These are phyloP conservation scores for Pteronotus mesoamericanus DNA, from an alignment of 2,797 vertebrate genomes.

Conservation along the genomic window DNA sequence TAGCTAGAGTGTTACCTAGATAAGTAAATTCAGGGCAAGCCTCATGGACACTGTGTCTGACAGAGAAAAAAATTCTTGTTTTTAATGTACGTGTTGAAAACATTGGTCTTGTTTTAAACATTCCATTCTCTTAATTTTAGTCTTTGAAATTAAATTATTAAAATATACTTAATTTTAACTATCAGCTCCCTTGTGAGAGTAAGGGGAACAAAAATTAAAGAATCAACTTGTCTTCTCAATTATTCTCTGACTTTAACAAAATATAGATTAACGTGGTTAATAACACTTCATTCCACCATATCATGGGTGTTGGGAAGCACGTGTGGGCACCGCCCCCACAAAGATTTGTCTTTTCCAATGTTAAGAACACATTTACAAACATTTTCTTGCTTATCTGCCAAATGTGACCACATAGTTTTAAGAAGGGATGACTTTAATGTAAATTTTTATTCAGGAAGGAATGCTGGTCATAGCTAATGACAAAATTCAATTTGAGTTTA, in stretches of 20 bases:
- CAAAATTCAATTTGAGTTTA: slow-evolving; percentile 4
- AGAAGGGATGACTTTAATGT: not conserved
- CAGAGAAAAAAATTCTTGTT: not conserved
- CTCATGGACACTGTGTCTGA: not conserved
- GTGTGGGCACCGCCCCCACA: rapidly evolving
- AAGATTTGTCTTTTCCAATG: not conserved
- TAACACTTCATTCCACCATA: not conserved
- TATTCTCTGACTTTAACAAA: not conserved
- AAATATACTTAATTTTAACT: not conserved
- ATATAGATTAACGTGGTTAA: not conserved
- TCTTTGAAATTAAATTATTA: not conserved
- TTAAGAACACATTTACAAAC: not conserved
- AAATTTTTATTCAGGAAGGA: not conserved
- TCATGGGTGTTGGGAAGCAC: not conserved
- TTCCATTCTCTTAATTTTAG: not conserved
- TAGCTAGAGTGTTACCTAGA: not conserved
- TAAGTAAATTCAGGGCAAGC: not conserved
- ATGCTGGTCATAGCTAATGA: not conserved
- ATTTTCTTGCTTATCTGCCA: not conserved
- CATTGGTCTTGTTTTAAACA: not conserved
- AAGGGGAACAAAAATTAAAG: not conserved
- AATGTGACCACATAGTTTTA: not conserved
- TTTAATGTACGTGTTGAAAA: not conserved
- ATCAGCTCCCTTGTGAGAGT: not conserved
- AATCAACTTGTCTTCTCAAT: not conserved